Evolutionary conservation across 2,888 invertebrate species (phyloP), one percentile per base, ranked within the genome.

Genomic region (Mantis religiosa): DNA sequence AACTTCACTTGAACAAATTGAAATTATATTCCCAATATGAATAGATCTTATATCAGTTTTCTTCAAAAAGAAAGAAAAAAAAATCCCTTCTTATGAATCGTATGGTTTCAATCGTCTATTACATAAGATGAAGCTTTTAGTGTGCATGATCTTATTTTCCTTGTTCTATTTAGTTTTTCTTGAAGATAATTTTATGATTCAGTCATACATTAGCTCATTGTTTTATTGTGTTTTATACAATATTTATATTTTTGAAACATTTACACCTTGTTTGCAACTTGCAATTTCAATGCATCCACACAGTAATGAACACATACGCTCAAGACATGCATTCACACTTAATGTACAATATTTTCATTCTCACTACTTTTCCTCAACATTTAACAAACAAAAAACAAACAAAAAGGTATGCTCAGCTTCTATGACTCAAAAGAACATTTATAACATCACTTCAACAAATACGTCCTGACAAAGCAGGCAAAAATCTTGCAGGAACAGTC

Each of bases 401-500:
- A 71, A 71, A 71, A 71, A 71, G 25, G 81, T 82, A 87, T 87
- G 30, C 87, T 34, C 41, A 12, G 27, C 82, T 47, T 81, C 81
- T 71, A 86, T 81, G 86, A 86, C 86, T 86, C 86, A 86, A 86
- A 86, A 30, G 71, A 86, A 86, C 30, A 71, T 82, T 82, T 82
- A 34, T 87, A 87, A 87, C 82, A 82, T 28, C 34, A 41, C 30
- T 86, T 87, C 87, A 34, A 87, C 54, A 30, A 82, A 27, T 34
- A 87, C 41, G 30, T 86, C 25, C 28, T 30, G 28, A 0, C 84
- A 84, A 25, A 84, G 87, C 87, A 82, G 82, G 82, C 81, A 87
- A 87, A 30, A 87, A 87, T 82, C 87, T 82, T 87, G 15, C 27
- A 87, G 87, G 87, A 87, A 87, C 87, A 87, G 87, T 87, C 87